Evolutionary conservation across 2,888 invertebrate genomes (phyloP).

Genomic region (Carabus problematicus): DNA sequence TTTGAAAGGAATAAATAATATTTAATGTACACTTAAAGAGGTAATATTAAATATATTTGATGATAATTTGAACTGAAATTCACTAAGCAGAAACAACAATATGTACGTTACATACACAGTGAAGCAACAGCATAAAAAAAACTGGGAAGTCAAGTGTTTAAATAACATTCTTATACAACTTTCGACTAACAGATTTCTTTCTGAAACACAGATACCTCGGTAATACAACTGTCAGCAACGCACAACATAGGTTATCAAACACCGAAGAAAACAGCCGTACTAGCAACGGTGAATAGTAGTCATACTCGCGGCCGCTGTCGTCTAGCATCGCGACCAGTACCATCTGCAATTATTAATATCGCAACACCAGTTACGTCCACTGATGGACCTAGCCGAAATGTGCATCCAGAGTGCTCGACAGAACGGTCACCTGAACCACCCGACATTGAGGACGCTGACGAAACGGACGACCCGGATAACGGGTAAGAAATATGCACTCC

Average conservation of each 20-base stretch:
- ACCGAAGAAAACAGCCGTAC: slow-evolving; percentile 55
- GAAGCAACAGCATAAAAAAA: too few relatives aligned
- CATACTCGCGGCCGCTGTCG: slow-evolving; percentile 56
- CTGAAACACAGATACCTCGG: slow-evolving; percentile 47
- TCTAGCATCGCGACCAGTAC: slow-evolving; percentile 49
- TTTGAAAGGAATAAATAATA: too few relatives aligned
- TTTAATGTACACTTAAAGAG: too few relatives aligned
- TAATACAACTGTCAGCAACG: slow-evolving; percentile 45
- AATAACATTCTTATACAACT: too few relatives aligned
- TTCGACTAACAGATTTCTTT: neutral
- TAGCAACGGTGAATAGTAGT: slow-evolving; percentile 57
- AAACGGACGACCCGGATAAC: slow-evolving; percentile 67
- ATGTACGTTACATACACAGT: too few relatives aligned
- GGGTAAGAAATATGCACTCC: slow-evolving; percentile 49
- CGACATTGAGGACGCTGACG: slow-evolving; percentile 66
- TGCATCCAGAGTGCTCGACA: slow-evolving; percentile 59
- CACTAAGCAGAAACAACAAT: too few relatives aligned
- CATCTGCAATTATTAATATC: slow-evolving; percentile 7
- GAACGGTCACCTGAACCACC: slow-evolving; percentile 53
- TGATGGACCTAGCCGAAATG: slow-evolving; percentile 50
- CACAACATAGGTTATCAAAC: slow-evolving; percentile 51
- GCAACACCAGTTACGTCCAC: slow-evolving; percentile 37
- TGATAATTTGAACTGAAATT: too few relatives aligned
- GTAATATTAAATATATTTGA: too few relatives aligned
- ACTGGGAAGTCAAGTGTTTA: too few relatives aligned